phyloP scores from a whole-genome alignment of 2,797 vertebrate species.

The Manis crassicaudata region DNA sequence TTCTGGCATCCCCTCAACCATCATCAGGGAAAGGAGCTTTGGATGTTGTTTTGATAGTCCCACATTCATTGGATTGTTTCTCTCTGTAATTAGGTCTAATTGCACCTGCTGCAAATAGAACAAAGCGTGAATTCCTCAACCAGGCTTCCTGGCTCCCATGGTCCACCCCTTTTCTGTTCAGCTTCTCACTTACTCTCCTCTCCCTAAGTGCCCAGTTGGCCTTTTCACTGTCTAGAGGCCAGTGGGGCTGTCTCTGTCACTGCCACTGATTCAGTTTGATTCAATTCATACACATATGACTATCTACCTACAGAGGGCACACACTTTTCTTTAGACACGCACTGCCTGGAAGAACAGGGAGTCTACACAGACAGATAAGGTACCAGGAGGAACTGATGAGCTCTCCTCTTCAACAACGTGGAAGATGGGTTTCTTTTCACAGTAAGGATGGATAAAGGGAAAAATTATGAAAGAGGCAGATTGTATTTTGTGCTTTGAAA shows the following conservation, averaged over 20 bases:
- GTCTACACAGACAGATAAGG: too few relatives aligned
- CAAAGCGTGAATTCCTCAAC: accelerated
- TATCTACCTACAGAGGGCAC: not conserved
- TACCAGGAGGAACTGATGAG: not conserved
- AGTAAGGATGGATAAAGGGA: not conserved
- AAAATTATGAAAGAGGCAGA: not conserved
- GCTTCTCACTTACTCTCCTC: not conserved
- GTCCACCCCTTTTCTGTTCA: accelerated
- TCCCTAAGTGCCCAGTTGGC: not conserved
- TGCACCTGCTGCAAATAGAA: not conserved
- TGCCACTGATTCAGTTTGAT: not conserved
- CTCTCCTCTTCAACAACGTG: not conserved
- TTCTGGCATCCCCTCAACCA: too few relatives aligned
- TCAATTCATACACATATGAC: not conserved
- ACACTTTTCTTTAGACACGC: not conserved
- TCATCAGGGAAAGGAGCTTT: not conserved
- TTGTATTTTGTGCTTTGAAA: not conserved
- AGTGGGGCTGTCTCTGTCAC: accelerated
- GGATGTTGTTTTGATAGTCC: not conserved
- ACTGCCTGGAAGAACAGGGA: not conserved
- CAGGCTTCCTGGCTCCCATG: accelerated
- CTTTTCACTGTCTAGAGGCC: not conserved
- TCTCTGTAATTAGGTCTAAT: not conserved
- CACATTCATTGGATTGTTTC: not conserved
- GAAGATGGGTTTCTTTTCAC: too few relatives aligned